These are phyloP conservation scores for Harpagoxenus sublaevis DNA, from an alignment of 2,888 invertebrate genomes.

Conservation along the genomic window DNA sequence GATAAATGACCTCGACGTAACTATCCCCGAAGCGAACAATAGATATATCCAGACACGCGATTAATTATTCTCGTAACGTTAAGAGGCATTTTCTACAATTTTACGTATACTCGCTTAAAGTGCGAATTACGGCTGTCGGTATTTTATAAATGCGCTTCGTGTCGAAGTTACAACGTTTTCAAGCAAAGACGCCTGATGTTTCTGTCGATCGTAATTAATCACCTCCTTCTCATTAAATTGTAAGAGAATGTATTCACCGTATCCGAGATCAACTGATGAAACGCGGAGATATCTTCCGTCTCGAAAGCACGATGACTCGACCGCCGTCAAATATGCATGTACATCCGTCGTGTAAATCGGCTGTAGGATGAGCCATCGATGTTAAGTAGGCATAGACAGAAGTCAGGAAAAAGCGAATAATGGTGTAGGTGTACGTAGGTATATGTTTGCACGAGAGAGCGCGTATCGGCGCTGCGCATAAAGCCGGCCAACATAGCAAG, in stretches of 20 bases:
- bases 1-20: slow-evolving; percentile 27
- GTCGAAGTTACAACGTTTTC: background rate
- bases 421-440: background rate
- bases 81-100: slow-evolving; percentile 19
- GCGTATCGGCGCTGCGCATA: slow-evolving; percentile 52
- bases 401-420: slow-evolving; percentile 15
- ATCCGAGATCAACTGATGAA: slow-evolving; percentile 7
- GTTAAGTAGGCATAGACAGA: slow-evolving; percentile 24
- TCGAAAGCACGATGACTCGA: slow-evolving; percentile 19
- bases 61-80: slow-evolving; percentile 21
- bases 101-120: background rate
- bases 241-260: slow-evolving; percentile 12
- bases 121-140: background rate
- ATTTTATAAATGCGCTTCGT: slow-evolving; percentile 27
- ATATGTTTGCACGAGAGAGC: slow-evolving; percentile 14
- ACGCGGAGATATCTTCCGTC: slow-evolving; percentile 13
- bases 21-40: slow-evolving; percentile 13
- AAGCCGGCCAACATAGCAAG: slow-evolving; percentile 74
- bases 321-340: slow-evolving; percentile 3
- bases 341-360: slow-evolving; percentile 16
- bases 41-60: background rate
- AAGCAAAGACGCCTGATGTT: background rate
- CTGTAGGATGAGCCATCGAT: background rate
- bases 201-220: slow-evolving; percentile 43
- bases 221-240: slow-evolving; percentile 35